These are phyloP conservation scores for Brachionus paranguensis DNA, from an alignment of 1,140 invertebrate species.

Conservation along the genomic window DNA sequence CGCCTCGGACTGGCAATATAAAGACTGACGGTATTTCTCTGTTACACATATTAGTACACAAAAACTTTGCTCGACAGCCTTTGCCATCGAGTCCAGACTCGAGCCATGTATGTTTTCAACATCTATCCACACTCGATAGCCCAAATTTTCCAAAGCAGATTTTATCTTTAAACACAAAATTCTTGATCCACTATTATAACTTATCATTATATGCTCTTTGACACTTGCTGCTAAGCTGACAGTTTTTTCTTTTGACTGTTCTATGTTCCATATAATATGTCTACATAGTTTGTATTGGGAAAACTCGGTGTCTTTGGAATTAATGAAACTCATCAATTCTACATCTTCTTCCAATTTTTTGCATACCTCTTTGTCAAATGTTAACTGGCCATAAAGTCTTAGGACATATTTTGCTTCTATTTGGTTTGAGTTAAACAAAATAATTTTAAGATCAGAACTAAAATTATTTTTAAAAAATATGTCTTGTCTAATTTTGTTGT, in stretches of 20 bases:
- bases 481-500: neutral
- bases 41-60: conserved; percentile 51
- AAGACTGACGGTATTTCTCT: conserved; percentile 51
- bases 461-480: neutral
- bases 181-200: neutral
- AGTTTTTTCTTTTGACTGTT: neutral
- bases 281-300: neutral
- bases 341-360: neutral
- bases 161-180: conserved; percentile 4
- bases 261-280: conserved; percentile 17
- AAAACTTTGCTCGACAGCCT: conserved; percentile 51
- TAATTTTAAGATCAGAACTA: neutral
- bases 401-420: neutral
- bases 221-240: neutral
- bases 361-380: neutral
- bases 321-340: neutral
- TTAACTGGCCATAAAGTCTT: neutral
- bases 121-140: conserved; percentile 42
- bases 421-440: neutral
- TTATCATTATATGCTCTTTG: conserved; percentile 31
- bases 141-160: neutral
- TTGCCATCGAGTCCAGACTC: conserved; percentile 53
- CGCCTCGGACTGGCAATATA: conserved; percentile 50
- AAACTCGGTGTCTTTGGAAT: neutral
- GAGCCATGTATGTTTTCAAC: conserved; percentile 43